A percentile compares a stretch with the other conserved stretches of the same genome.
Conservation (phyloP, 2,888 invertebrate genomes). For the Torymus auratus region DNA sequence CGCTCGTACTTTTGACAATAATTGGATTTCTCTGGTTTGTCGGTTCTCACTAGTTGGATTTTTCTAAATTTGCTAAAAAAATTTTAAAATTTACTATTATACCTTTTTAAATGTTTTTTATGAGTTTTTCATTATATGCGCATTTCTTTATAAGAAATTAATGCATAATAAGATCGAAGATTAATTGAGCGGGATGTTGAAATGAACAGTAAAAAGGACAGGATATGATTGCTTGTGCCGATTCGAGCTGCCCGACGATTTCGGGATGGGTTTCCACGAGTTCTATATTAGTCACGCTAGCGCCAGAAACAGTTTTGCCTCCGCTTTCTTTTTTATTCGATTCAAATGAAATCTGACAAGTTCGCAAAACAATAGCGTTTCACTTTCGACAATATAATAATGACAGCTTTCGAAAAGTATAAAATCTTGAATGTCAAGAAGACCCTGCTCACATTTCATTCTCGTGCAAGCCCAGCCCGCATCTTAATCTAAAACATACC, state of each 20-base stretch:
- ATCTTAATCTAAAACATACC: conserved; percentile 54
- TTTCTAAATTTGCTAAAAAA: conserved; percentile 12
- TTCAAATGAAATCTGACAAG: background rate
- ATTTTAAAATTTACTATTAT: background rate
- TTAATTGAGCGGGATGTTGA: background rate
- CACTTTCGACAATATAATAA: conserved; percentile 23
- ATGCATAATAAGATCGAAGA: background rate
- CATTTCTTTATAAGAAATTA: background rate
- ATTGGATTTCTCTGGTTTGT: background rate
- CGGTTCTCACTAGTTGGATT: background rate
- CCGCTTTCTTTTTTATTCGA: background rate
- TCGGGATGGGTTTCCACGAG: conserved; percentile 61
- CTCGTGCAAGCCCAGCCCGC: conserved; percentile 59
- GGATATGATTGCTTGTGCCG: conserved; percentile 28
- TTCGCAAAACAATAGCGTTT: conserved; percentile 17
- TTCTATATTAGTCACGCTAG: conserved; percentile 7
- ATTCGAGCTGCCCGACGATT: conserved; percentile 66
- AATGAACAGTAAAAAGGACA: background rate
- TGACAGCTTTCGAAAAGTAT: conserved; percentile 29
- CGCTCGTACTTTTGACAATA: background rate
- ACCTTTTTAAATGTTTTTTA: background rate
- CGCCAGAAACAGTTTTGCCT: background rate
- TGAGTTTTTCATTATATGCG: too few relatives aligned
- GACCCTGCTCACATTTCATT: conserved; percentile 47
- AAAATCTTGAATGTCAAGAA: conserved; percentile 54